Evolutionary conservation across 1,140 invertebrate species (phyloP).

Genomic region (Helicoverpa armigera): DNA sequence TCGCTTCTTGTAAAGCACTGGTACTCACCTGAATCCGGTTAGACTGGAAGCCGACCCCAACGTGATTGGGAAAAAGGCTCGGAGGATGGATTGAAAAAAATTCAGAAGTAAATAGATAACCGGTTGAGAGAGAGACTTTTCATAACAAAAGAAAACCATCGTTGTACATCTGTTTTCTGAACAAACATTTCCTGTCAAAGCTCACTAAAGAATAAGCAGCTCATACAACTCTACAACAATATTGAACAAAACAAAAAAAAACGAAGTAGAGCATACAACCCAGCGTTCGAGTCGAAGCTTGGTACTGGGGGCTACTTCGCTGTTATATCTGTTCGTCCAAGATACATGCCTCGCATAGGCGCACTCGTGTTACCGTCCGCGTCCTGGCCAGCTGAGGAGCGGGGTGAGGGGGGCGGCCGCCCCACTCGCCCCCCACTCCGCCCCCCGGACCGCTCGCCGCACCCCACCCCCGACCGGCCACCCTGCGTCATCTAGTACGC

Average conservation of each 20-base stretch:
- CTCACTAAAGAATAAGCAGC: too few relatives aligned
- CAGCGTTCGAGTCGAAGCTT: conserved; percentile 66
- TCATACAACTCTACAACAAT: neutral
- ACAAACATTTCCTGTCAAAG: neutral
- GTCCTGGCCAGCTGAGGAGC: conserved; percentile 68
- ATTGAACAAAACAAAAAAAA: conserved; percentile 26
- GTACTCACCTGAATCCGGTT: too few relatives aligned
- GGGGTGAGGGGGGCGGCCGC: conserved; percentile 50
- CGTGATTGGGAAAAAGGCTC: too few relatives aligned
- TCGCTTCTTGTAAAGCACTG: too few relatives aligned
- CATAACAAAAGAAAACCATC: too few relatives aligned
- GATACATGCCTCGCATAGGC: conserved; percentile 86
- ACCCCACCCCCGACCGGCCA: conserved; percentile 60
- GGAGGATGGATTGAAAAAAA: too few relatives aligned
- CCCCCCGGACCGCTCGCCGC: conserved; percentile 51
- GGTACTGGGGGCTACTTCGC: conserved; percentile 85
- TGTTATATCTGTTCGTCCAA: conserved; percentile 86
- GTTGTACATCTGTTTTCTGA: too few relatives aligned
- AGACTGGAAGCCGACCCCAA: too few relatives aligned
- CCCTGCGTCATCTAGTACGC: conserved; percentile 81
- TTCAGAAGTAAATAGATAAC: too few relatives aligned
- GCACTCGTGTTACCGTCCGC: conserved; percentile 85
- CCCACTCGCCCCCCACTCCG: conserved; percentile 53
- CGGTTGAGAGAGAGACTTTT: too few relatives aligned
- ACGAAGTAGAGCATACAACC: conserved; percentile 67